phyloP scores from a whole-genome alignment of 2,888 invertebrate genomes.

The Diachrysia chrysitis region DNA sequence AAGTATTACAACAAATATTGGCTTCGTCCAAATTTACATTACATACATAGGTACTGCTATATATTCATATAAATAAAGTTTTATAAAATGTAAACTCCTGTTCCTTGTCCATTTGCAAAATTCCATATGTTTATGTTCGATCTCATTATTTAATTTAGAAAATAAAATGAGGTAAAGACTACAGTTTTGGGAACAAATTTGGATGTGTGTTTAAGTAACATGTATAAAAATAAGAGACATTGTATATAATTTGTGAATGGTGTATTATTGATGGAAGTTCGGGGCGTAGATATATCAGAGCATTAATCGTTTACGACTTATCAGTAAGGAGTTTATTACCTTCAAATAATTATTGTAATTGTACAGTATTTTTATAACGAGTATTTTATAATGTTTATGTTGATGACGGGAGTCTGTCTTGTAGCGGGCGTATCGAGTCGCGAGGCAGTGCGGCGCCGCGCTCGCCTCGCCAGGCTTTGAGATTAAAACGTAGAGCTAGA shows the following conservation, averaged over 20 bases:
- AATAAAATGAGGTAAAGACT: slow-evolving; percentile 88
- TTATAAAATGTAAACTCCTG: slow-evolving; percentile 62
- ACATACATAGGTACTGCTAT: slow-evolving; percentile 62
- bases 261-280: slow-evolving; percentile 80
- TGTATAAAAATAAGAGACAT: slow-evolving; percentile 84
- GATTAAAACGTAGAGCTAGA: slow-evolving; percentile 83
- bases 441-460: slow-evolving; percentile 33
- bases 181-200: slow-evolving; percentile 89
- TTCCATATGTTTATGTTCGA: slow-evolving; percentile 87
- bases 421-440: slow-evolving; percentile 54
- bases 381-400: slow-evolving; percentile 83
- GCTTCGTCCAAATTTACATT: slow-evolving; percentile 73
- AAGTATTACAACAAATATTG: slow-evolving; percentile 70
- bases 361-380: slow-evolving; percentile 89
- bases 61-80: slow-evolving; percentile 63
- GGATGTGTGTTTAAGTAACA: slow-evolving; percentile 88
- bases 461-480: slow-evolving; percentile 73
- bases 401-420: slow-evolving; percentile 64
- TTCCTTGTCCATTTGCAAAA: slow-evolving; percentile 77
- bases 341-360: slow-evolving; percentile 86
- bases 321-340: slow-evolving; percentile 84
- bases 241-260: slow-evolving; percentile 88
- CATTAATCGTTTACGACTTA: slow-evolving; percentile 81
- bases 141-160: slow-evolving; percentile 89
- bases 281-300: slow-evolving; percentile 77